Evolutionary conservation across 2,888 invertebrate species (phyloP).

Genomic region (Ctena decussata): DNA sequence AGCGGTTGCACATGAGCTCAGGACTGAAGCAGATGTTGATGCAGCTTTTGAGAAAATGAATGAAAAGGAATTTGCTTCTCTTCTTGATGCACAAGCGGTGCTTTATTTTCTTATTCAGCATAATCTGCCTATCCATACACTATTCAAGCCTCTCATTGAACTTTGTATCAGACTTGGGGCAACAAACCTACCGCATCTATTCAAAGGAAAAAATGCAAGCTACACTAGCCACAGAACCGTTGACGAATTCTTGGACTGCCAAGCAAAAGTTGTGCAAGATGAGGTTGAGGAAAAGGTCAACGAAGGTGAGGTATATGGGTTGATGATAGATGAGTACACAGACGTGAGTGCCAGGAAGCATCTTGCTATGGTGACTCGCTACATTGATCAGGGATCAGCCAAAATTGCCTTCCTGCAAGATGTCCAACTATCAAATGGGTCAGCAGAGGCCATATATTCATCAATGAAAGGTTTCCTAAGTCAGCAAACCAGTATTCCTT

Average conservation of each 20-base stretch:
- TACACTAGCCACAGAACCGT: conserved; percentile 26
- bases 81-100: conserved; percentile 30
- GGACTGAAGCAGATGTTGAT: no score
- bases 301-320: conserved; percentile 4
- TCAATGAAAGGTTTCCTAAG: conserved; percentile 18
- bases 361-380: conserved; percentile 9
- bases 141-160: conserved; percentile 39
- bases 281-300: background rate
- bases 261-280: conserved; percentile 30
- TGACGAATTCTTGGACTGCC: conserved; percentile 43
- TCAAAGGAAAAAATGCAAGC: conserved; percentile 28
- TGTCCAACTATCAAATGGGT: conserved; percentile 38
- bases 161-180: conserved; percentile 39
- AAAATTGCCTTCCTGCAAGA: conserved; percentile 44
- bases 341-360: conserved; percentile 26
- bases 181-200: conserved; percentile 18
- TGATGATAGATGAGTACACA: conserved; percentile 45
- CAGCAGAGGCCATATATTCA: conserved; percentile 35
- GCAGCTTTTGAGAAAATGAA: background rate
- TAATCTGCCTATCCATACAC: conserved; percentile 28
- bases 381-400: conserved; percentile 9
- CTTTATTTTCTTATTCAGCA: conserved; percentile 26
- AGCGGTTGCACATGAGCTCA: no score
- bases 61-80: conserved; percentile 14
- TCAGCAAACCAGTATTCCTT: background rate